Evolutionary conservation across 1,140 invertebrate species (phyloP).

Genomic region (Maconellicoccus hirsutus): DNA sequence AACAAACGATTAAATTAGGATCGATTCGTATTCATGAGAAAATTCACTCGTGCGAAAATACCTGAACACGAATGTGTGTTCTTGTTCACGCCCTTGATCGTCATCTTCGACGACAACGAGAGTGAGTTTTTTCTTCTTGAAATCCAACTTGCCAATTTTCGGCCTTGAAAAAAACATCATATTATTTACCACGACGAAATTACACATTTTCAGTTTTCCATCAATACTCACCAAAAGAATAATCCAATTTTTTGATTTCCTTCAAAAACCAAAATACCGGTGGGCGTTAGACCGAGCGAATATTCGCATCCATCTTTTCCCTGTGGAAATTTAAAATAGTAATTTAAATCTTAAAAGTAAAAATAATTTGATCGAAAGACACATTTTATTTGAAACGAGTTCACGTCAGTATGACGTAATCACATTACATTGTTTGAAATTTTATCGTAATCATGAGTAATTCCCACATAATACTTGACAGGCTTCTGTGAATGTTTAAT

Average conservation of each 20-base stretch:
- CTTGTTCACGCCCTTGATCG: conserved; percentile 82
- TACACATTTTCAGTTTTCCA: no score
- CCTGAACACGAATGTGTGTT: conserved; percentile 84
- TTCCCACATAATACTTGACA: not conserved
- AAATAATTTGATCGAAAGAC: not conserved
- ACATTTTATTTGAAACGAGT: no score
- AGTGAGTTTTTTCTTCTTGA: conserved; percentile 91
- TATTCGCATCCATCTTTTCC: conserved; percentile 95
- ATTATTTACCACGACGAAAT: not conserved
- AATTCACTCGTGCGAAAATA: conserved; percentile 28
- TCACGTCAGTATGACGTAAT: no score
- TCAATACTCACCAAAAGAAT: conserved; percentile 83
- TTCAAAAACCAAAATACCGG: conserved; percentile 94
- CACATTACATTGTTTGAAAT: not conserved
- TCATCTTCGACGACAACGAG: conserved; percentile 93
- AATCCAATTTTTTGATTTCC: conserved; percentile 89
- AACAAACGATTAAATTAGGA: conserved; percentile 30
- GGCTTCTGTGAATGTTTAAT: not conserved
- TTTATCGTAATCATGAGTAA: not conserved
- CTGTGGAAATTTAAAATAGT: conserved; percentile 37
- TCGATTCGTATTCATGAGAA: conserved; percentile 17
- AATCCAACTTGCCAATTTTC: conserved; percentile 84
- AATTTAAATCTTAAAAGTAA: not conserved
- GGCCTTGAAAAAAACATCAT: conserved; percentile 78
- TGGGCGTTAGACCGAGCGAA: conserved; percentile 91